These are phyloP conservation scores for Silurus glanis DNA, from an alignment of 2,113 vertebrate genomes.

Conservation along the genomic window DNA sequence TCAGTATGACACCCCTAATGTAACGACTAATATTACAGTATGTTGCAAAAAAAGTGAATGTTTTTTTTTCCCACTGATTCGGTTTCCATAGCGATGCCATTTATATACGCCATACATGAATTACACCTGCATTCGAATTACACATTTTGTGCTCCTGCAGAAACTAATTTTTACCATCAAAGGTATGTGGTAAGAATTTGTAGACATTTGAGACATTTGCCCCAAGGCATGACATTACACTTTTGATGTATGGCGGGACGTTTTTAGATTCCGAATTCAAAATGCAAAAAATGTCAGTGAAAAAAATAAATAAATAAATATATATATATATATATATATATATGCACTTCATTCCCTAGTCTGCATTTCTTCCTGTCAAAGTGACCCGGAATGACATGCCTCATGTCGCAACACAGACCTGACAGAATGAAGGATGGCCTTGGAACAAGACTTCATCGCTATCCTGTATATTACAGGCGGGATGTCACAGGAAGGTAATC, in stretches of 20 bases:
- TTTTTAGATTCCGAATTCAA: too few relatives aligned
- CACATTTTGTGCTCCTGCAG: not conserved
- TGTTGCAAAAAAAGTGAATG: not conserved
- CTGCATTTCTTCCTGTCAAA: slow-evolving; percentile 20
- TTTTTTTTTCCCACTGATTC: not conserved
- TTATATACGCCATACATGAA: not conserved
- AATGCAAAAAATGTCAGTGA: too few relatives aligned
- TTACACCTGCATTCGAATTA: not conserved
- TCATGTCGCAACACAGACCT: slow-evolving; percentile 39
- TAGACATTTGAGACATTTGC: not conserved
- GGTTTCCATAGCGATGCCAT: not conserved
- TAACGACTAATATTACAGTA: not conserved
- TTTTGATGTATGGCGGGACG: not conserved
- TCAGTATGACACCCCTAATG: not conserved
- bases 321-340: too few relatives aligned
- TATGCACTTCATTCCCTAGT: not conserved
- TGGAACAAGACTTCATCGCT: slow-evolving; percentile 33
- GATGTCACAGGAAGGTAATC: slow-evolving; percentile 21
- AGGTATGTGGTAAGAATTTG: not conserved
- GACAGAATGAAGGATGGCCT: slow-evolving; percentile 47
- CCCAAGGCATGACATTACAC: not conserved
- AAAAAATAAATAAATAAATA: too few relatives aligned
- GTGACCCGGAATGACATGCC: slow-evolving; percentile 32
- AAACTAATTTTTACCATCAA: not conserved
- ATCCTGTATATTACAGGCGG: slow-evolving; percentile 31